A percentile compares a stretch with the other conserved stretches of the same genome.
These are phyloP conservation scores for Drosophila novamexicana DNA, from an alignment of 1,140 invertebrate species.

Conservation along the genomic window DNA sequence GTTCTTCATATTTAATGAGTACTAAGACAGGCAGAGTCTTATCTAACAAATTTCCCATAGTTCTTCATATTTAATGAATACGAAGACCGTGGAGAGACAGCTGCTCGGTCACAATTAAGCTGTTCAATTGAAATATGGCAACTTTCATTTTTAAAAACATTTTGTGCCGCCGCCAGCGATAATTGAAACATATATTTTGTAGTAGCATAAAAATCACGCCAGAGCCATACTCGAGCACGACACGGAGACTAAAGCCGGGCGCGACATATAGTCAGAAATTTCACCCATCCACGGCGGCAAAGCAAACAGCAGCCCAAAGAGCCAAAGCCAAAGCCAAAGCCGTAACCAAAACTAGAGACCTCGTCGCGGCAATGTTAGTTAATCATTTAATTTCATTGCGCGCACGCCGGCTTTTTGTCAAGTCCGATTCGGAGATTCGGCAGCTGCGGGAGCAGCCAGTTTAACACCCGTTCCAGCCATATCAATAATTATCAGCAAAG, in stretches of 20 bases:
- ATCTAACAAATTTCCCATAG: conserved; percentile 2
- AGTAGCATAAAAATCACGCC: conserved; percentile 61
- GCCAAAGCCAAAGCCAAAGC: conserved; percentile 1
- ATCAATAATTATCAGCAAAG: conserved; percentile 73
- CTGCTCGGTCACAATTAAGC: conserved; percentile 57
- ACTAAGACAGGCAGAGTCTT: no score
- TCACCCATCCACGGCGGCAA: conserved; percentile 60
- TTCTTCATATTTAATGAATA: conserved; percentile 24
- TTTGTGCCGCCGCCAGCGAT: conserved; percentile 61
- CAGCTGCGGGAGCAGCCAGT: conserved; percentile 38
- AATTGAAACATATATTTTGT: conserved; percentile 82
- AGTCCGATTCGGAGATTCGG: conserved; percentile 58
- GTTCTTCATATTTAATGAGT: no score
- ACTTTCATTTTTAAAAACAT: conserved; percentile 71
- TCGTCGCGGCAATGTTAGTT: conserved; percentile 62
- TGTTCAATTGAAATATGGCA: conserved; percentile 68
- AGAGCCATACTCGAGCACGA: conserved; percentile 63
- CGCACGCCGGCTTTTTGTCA: conserved; percentile 65
- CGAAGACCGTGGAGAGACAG: neutral
- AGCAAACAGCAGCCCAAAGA: conserved; percentile 3
- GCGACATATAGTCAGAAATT: conserved; percentile 50
- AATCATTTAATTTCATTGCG: conserved; percentile 80
- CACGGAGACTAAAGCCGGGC: neutral
- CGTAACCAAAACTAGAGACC: conserved; percentile 11
- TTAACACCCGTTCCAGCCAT: conserved; percentile 43